phyloP scores from a whole-genome alignment of 1,140 invertebrate genomes.

The Leptonema lineaticorne region DNA sequence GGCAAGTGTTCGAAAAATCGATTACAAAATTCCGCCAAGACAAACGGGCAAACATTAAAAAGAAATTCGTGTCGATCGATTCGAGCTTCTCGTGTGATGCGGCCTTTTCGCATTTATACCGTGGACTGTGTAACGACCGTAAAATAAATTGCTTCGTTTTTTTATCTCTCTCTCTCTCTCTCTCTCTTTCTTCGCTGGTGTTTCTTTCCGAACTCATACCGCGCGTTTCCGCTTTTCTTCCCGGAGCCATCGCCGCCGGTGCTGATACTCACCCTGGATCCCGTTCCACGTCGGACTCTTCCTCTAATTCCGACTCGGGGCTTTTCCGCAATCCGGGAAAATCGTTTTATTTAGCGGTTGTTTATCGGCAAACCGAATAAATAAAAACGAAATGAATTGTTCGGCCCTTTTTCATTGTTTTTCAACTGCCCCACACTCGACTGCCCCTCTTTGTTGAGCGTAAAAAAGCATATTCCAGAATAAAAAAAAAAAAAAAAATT shows the following conservation, averaged over 20 bases:
- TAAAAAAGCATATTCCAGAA: neutral
- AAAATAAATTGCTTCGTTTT: constrained; percentile 33
- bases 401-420: constrained; percentile 31
- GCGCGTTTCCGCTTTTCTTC: too few species aligned
- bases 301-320: constrained; percentile 17
- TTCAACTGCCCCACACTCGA: constrained; percentile 4
- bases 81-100: neutral
- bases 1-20: neutral
- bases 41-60: neutral
- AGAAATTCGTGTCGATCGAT: neutral
- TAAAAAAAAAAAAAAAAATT: neutral
- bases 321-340: constrained; percentile 28
- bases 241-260: too few species aligned
- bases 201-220: too few species aligned
- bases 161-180: constrained; percentile 11
- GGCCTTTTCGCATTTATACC: constrained; percentile 22
- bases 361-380: constrained; percentile 38
- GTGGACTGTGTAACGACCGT: constrained; percentile 32
- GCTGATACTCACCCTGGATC: neutral
- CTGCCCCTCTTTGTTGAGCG: neutral
- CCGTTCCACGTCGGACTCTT: neutral
- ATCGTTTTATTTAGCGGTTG: constrained; percentile 36
- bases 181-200: neutral
- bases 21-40: neutral
- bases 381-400: constrained; percentile 40